Conservation (phyloP, 1,140 invertebrate genomes). For the Zaprionus davidi region DNA sequence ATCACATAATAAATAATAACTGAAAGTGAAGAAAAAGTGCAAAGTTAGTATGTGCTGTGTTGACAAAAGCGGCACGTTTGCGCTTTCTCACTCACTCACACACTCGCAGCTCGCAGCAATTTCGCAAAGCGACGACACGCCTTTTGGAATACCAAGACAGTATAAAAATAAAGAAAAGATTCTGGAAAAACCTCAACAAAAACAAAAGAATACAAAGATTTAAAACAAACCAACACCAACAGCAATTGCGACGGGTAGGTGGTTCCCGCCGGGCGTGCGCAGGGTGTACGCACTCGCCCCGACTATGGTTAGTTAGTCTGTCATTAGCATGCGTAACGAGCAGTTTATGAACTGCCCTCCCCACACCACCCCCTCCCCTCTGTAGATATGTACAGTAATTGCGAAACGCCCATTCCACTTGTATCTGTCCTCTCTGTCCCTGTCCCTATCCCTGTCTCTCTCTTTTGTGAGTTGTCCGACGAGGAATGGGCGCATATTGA, state of each 20-base stretch:
- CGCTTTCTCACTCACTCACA: conserved; percentile 71
- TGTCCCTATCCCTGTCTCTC: background rate
- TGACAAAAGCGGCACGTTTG: conserved; percentile 77
- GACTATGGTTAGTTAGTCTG: conserved; percentile 49
- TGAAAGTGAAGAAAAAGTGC: conserved; percentile 62
- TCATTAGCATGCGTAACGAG: conserved; percentile 50
- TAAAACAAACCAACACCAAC: conserved; percentile 16
- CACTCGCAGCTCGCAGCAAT: conserved; percentile 19
- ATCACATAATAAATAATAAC: conserved; percentile 32
- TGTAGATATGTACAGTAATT: conserved; percentile 26
- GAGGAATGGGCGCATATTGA: conserved; percentile 11
- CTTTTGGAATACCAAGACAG: conserved; percentile 48
- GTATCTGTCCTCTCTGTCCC: background rate
- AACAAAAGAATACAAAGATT: conserved; percentile 28
- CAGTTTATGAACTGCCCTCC: conserved; percentile 8
- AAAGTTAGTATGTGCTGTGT: conserved; percentile 57
- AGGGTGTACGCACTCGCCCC: conserved; percentile 11
- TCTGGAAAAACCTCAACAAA: conserved; percentile 8
- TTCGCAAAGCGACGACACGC: conserved; percentile 45
- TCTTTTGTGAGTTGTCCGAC: conserved; percentile 10
- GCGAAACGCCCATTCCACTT: conserved; percentile 33
- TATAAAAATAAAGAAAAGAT: conserved; percentile 14
- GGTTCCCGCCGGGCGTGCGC: conserved; percentile 10
- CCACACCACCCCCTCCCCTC: background rate
- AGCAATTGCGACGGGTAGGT: conserved; percentile 28